A percentile compares a stretch with the other conserved stretches of the same genome.
Conservation (phyloP, 2,888 invertebrate species). For the Neoitamus cyanurus region DNA sequence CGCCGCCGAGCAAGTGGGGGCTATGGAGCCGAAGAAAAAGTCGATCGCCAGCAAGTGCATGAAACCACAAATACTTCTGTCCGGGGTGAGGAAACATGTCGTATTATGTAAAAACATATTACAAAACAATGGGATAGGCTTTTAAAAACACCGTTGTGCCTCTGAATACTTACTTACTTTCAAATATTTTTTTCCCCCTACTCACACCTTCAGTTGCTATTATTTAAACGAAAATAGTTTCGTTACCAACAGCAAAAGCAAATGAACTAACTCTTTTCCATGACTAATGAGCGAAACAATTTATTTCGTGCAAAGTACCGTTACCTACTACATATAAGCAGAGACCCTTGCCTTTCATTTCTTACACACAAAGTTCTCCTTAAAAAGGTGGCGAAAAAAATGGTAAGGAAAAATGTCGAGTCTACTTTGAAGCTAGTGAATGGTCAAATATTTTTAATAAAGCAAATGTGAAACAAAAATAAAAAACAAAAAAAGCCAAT, state of each 20-base stretch:
- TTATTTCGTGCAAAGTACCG: background rate
- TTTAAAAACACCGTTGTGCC: too few relatives aligned
- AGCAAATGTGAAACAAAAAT: background rate
- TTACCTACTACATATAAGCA: background rate
- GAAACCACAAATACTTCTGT: constrained; percentile 40
- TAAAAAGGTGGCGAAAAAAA: background rate
- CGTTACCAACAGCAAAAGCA: too few relatives aligned
- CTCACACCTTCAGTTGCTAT: background rate
- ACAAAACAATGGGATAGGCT: too few relatives aligned
- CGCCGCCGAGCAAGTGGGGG: constrained; percentile 71
- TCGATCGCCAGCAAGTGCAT: constrained; percentile 63
- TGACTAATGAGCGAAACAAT: too few relatives aligned
- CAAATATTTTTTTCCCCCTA: too few relatives aligned
- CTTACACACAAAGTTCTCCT: background rate
- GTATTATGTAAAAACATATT: constrained; percentile 34
- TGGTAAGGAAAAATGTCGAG: background rate
- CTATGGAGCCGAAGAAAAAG: constrained; percentile 59
- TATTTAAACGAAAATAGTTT: too few relatives aligned
- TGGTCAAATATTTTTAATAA: background rate
- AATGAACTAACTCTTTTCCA: too few relatives aligned
- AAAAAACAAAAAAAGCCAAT: too few relatives aligned
- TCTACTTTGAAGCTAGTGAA: background rate
- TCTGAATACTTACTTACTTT: too few relatives aligned
- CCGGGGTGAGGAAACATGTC: constrained; percentile 45
- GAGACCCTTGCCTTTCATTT: background rate